phyloP scores from a whole-genome alignment of 2,888 invertebrate genomes.

The Platycheirus rosarum region DNA sequence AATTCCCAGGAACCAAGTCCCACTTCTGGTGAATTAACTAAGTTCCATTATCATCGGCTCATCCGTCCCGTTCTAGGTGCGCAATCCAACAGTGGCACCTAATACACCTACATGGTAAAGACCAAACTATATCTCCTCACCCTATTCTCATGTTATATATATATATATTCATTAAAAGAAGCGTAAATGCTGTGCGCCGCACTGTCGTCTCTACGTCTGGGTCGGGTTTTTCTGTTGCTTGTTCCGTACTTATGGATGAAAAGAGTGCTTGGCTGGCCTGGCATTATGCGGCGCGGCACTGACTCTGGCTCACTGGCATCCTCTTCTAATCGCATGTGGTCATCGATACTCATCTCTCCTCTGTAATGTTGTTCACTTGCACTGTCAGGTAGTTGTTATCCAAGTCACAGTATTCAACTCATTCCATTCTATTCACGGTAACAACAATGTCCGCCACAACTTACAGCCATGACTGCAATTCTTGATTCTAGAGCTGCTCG shows the following conservation, averaged over 20 bases:
- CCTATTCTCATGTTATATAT: slow-evolving; percentile 41
- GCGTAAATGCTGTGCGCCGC: slow-evolving; percentile 67
- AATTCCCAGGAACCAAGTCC: slow-evolving; percentile 57
- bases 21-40: slow-evolving; percentile 66
- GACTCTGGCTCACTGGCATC: slow-evolving; percentile 61
- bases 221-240: slow-evolving; percentile 43
- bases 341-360: slow-evolving; percentile 74
- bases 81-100: slow-evolving; percentile 38
- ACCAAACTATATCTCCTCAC: slow-evolving; percentile 59
- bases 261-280: slow-evolving; percentile 32
- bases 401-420: slow-evolving; percentile 71
- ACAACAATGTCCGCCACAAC: slow-evolving; percentile 62
- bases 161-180: slow-evolving; percentile 59
- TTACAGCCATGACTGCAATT: slow-evolving; percentile 71
- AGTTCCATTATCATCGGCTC: slow-evolving; percentile 54
- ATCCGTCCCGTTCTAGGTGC: slow-evolving; percentile 46
- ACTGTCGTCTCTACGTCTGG: slow-evolving; percentile 66
- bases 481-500: slow-evolving; percentile 70
- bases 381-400: slow-evolving; percentile 73
- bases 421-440: slow-evolving; percentile 73
- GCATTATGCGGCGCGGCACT: slow-evolving; percentile 53
- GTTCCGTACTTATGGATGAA: slow-evolving; percentile 31
- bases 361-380: slow-evolving; percentile 72
- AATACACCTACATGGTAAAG: slow-evolving; percentile 39
- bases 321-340: slow-evolving; percentile 73